Evolutionary conservation across 1,140 invertebrate species (phyloP).

Genomic region (Papilio machaon): DNA sequence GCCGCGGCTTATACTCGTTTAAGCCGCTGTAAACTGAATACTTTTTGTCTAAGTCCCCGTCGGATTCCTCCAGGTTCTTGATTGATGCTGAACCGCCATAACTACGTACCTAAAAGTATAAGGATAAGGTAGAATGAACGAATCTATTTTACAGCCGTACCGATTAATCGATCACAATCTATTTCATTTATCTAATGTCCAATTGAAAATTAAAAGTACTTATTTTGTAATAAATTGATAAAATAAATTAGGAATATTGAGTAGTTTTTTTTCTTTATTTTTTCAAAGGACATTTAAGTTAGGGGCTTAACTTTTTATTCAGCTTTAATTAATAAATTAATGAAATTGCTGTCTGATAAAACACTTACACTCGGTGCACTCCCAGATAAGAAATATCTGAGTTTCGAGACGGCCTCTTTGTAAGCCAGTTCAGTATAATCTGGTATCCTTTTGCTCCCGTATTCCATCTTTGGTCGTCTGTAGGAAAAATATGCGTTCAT

Average conservation of each 20-base stretch:
- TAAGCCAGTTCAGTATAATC: slow-evolving; percentile 92
- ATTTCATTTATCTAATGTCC: too few relatives aligned
- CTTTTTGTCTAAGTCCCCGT: slow-evolving; percentile 60
- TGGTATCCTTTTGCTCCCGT: slow-evolving; percentile 83
- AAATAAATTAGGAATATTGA: too few relatives aligned
- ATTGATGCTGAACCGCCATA: slow-evolving; percentile 74
- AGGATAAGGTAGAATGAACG: background rate
- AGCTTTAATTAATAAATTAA: background rate
- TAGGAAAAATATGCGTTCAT: slow-evolving; percentile 62
- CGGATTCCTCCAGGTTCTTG: slow-evolving; percentile 77
- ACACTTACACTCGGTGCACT: slow-evolving; percentile 84
- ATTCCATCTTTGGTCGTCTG: slow-evolving; percentile 78
- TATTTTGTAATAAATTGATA: too few relatives aligned
- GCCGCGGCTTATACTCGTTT: slow-evolving; percentile 62
- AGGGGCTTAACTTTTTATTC: too few relatives aligned
- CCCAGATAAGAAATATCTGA: slow-evolving; percentile 89
- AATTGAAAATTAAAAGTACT: too few relatives aligned
- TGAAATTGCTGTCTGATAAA: background rate
- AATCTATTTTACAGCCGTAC: background rate
- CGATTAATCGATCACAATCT: too few relatives aligned
- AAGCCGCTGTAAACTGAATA: slow-evolving; percentile 57
- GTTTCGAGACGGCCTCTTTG: slow-evolving; percentile 89
- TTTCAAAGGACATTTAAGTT: too few relatives aligned
- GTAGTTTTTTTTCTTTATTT: too few relatives aligned
- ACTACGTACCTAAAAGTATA: slow-evolving; percentile 61